phyloP scores from a whole-genome alignment of 1,140 invertebrate species.

The Drepana arcuata region DNA sequence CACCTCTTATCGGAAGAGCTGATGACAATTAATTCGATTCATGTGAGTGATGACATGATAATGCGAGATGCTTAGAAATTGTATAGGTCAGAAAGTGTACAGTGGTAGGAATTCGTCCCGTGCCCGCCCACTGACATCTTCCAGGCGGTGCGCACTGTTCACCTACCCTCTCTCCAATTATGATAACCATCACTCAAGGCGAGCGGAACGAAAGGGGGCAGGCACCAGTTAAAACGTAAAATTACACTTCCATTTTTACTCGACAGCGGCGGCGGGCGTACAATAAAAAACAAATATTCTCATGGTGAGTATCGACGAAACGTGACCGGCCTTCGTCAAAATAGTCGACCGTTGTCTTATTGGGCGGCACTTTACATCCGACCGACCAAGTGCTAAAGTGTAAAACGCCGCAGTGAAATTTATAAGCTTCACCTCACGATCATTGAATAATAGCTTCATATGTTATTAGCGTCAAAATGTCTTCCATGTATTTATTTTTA shows the following conservation, averaged over 20 bases:
- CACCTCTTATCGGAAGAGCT: constrained; percentile 33
- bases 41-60: background rate
- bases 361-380: constrained; percentile 54
- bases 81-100: too few species aligned
- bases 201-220: constrained; percentile 69
- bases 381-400: constrained; percentile 64
- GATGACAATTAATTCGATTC: background rate
- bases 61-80: too few species aligned
- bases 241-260: constrained; percentile 69
- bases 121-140: constrained; percentile 33
- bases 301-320: constrained; percentile 66
- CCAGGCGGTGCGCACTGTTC: constrained; percentile 37
- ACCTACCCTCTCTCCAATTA: constrained; percentile 64
- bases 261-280: constrained; percentile 45
- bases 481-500: too few species aligned
- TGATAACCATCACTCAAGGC: constrained; percentile 68
- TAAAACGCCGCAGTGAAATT: constrained; percentile 64
- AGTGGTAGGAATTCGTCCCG: constrained; percentile 26
- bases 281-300: constrained; percentile 72
- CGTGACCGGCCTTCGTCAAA: constrained; percentile 69
- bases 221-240: constrained; percentile 65
- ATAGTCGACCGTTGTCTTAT: constrained; percentile 64
- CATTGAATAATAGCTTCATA: constrained; percentile 64
- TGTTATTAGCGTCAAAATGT: constrained; percentile 38
- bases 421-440: constrained; percentile 62